These are phyloP conservation scores for Phrynocephalus versicolor DNA, from an alignment of 2,113 vertebrate genomes.

Conservation along the genomic window DNA sequence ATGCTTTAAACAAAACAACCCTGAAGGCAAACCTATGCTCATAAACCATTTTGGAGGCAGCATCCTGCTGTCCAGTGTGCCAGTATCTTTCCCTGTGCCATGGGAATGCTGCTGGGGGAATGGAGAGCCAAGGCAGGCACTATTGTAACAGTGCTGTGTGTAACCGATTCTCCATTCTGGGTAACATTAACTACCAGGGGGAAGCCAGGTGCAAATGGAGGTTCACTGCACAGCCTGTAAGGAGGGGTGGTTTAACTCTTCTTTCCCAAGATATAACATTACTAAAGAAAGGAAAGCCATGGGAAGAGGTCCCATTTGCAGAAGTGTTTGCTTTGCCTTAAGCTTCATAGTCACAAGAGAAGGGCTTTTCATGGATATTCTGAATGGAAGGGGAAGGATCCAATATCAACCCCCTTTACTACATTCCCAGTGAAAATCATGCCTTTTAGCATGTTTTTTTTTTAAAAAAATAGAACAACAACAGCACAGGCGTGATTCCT, in stretches of 20 bases:
- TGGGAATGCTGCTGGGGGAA: background rate
- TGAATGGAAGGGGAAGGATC: background rate
- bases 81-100: background rate
- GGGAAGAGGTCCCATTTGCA: background rate
- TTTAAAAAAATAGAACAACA: background rate
- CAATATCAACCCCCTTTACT: background rate
- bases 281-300: background rate
- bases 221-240: too few species aligned
- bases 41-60: background rate
- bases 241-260: too few species aligned
- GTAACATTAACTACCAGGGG: background rate
- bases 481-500: background rate
- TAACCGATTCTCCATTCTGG: background rate
- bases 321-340: background rate
- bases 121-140: background rate
- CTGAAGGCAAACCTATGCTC: background rate
- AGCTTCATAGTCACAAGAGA: too few species aligned
- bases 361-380: background rate
- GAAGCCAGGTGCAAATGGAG: too few species aligned
- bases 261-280: too few species aligned
- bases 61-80: background rate
- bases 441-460: background rate
- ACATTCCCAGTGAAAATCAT: background rate
- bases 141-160: background rate
- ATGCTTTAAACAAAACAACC: background rate